Conservation (phyloP, 2,797 vertebrate species). For the Eremophila alpestris region DNA sequence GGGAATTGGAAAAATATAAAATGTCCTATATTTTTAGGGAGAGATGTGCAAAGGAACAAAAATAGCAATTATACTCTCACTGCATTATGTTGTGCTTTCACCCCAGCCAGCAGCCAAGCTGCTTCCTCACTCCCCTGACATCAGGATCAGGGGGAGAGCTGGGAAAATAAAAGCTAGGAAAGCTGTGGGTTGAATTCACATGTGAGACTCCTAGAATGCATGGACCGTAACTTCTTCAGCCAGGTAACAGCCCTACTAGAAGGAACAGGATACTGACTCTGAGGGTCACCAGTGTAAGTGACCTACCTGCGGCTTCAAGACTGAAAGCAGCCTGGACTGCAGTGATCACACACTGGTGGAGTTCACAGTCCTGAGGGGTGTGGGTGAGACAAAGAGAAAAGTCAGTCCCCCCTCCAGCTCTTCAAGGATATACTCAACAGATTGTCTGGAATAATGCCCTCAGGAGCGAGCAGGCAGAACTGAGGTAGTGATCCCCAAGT, state of each 20-base stretch:
- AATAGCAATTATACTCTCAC: not conserved
- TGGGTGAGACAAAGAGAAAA: not conserved
- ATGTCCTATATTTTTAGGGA: not conserved
- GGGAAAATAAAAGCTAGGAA: not conserved
- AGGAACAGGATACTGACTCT: not conserved
- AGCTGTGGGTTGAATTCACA: not conserved
- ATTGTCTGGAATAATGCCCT: not conserved
- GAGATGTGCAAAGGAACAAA: not conserved
- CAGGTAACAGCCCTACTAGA: not conserved
- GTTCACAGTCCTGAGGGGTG: not conserved
- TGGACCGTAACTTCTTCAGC: not conserved
- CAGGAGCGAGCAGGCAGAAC: not conserved
- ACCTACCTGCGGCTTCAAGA: not conserved
- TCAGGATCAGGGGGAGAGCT: accelerated
- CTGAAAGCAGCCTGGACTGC: not conserved
- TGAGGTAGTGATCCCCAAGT: not conserved
- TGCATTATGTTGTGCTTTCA: not conserved
- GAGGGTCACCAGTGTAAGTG: not conserved
- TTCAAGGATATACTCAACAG: not conserved
- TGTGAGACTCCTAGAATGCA: not conserved
- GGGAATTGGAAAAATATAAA: not conserved
- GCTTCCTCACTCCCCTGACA: not conserved
- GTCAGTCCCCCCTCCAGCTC: not conserved
- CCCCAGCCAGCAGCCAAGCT: not conserved
- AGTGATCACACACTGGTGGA: not conserved